phyloP scores from a whole-genome alignment of 2,888 invertebrate genomes.

The Cosmia trapezina region DNA sequence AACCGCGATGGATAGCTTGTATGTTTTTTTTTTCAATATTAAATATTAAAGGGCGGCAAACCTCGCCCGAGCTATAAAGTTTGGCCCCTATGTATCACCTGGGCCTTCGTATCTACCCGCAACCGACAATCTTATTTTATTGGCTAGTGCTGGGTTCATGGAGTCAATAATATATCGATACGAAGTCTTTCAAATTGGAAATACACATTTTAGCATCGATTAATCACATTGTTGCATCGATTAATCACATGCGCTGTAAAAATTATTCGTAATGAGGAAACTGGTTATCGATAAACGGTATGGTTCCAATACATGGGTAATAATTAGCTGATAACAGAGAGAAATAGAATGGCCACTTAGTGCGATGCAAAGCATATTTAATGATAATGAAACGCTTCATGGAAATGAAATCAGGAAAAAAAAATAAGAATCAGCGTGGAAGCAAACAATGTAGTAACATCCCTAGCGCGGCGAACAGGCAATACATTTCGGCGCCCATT shows the following conservation, averaged over 20 bases:
- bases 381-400: slow-evolving; percentile 25
- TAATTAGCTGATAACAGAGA: slow-evolving; percentile 19
- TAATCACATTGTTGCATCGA: slow-evolving; percentile 18
- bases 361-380: slow-evolving; percentile 2
- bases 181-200: slow-evolving; percentile 12
- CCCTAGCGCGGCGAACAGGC: slow-evolving; percentile 66
- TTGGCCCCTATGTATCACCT: slow-evolving; percentile 86
- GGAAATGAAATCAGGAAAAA: slow-evolving; percentile 17
- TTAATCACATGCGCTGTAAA: slow-evolving; percentile 18
- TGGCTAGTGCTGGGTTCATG: slow-evolving; percentile 74
- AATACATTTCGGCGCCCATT: slow-evolving; percentile 70
- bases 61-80: slow-evolving; percentile 86
- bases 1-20: slow-evolving; percentile 79
- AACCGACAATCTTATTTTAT: slow-evolving; percentile 87
- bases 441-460: slow-evolving; percentile 51
- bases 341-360: slow-evolving; percentile 4
- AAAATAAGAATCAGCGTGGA: slow-evolving; percentile 23
- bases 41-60: slow-evolving; percentile 87
- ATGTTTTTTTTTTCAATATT: slow-evolving; percentile 82
- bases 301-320: slow-evolving; percentile 2
- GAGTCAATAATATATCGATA: slow-evolving; percentile 67
- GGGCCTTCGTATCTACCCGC: slow-evolving; percentile 78
- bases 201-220: not conserved
- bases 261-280: not conserved
- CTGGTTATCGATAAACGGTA: slow-evolving; percentile 26